Percentiles rank a stretch among this genome's conserved stretches.
Conservation (phyloP, 2,888 invertebrate genomes). For the Keiferia lycopersicella region DNA sequence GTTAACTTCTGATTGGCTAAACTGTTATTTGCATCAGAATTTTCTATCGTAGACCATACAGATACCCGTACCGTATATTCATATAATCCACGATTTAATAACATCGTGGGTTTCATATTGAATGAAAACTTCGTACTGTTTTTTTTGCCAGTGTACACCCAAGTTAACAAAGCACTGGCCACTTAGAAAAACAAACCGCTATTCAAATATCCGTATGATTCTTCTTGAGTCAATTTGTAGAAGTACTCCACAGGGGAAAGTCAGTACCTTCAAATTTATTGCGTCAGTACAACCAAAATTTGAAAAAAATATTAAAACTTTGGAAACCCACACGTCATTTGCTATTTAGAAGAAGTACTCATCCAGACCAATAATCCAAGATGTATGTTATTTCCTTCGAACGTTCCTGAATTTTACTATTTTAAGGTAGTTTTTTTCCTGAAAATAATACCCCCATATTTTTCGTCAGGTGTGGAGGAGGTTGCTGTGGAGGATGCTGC, state of each 20-base stretch:
- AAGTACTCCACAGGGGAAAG: conserved; percentile 30
- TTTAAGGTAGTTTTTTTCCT: too few relatives aligned
- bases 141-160: background rate
- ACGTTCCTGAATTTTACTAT: too few relatives aligned
- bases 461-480: conserved; percentile 52
- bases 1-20: too few relatives aligned
- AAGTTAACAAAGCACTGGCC: conserved; percentile 2
- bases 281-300: conserved; percentile 46
- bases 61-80: too few relatives aligned
- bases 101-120: too few relatives aligned
- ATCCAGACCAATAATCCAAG: conserved; percentile 37
- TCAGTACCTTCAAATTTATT: conserved; percentile 60
- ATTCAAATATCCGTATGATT: conserved; percentile 6
- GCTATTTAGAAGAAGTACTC: conserved; percentile 23
- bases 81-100: too few relatives aligned
- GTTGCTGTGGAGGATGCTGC: conserved; percentile 38
- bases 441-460: too few relatives aligned
- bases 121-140: background rate
- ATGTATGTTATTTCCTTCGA: conserved; percentile 44
- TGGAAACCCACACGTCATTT: conserved; percentile 30
- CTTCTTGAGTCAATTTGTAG: conserved; percentile 47
- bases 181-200: background rate
- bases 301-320: conserved; percentile 44
- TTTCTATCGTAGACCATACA: too few relatives aligned
- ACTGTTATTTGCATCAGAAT: too few relatives aligned